A percentile compares a stretch with the other conserved stretches of the same genome.
Conservation (phyloP, 2,888 invertebrate genomes). For the Schrankia costaestrigalis region DNA sequence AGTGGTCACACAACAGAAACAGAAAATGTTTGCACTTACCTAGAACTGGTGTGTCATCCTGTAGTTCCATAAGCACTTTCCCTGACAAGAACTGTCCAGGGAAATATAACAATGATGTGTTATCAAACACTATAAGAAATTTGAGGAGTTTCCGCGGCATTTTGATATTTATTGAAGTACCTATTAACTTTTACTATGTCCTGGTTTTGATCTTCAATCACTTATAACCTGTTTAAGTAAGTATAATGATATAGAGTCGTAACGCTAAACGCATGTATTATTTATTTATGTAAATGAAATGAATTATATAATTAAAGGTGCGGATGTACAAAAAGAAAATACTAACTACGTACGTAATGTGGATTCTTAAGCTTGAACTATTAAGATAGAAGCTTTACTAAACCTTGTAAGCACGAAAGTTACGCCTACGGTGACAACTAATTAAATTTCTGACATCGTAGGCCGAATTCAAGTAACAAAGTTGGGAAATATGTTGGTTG, state of each 20-base stretch:
- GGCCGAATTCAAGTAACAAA: constrained; percentile 51
- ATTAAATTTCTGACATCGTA: constrained; percentile 54
- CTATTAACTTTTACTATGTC: no score
- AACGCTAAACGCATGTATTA: constrained; percentile 3
- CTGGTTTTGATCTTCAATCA: constrained; percentile 13
- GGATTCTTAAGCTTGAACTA: no score
- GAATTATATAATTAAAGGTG: constrained; percentile 26
- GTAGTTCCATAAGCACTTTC: constrained; percentile 93
- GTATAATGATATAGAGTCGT: constrained; percentile 3
- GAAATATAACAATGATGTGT: constrained; percentile 94
- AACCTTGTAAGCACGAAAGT: constrained; percentile 56
- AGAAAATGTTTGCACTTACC: constrained; percentile 83
- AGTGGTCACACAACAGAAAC: no score
- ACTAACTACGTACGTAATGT: no score
- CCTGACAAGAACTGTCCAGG: constrained; percentile 96
- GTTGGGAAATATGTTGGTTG: constrained; percentile 70
- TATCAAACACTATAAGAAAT: constrained; percentile 96
- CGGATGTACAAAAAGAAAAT: constrained; percentile 13
- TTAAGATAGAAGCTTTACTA: constrained; percentile 22
- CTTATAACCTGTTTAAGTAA: constrained; percentile 10
- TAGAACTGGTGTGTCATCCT: constrained; percentile 95
- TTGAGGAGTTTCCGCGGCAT: constrained; percentile 95
- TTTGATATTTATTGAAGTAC: constrained; percentile 36
- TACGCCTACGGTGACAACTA: constrained; percentile 55
- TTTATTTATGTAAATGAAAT: constrained; percentile 25